These are phyloP conservation scores for Anser cygnoides DNA, from an alignment of 2,113 vertebrate genomes.

Conservation along the genomic window DNA sequence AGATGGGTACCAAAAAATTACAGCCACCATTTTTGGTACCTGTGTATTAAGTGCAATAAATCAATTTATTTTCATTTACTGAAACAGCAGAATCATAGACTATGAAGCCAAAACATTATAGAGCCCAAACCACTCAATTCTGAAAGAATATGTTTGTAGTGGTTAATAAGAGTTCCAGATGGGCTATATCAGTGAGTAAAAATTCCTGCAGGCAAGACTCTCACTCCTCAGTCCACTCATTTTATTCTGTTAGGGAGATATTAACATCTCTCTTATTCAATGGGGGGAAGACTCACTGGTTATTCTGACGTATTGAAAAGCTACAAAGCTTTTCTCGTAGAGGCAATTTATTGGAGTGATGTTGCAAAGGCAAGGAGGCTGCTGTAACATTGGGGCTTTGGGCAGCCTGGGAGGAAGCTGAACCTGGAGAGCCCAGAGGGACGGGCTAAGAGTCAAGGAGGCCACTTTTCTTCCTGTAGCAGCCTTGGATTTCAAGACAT, in stretches of 20 bases:
- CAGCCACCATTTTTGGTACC: neutral
- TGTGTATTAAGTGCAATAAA: slow-evolving; percentile 51
- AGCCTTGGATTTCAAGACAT: neutral
- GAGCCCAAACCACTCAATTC: neutral
- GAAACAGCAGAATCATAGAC: neutral
- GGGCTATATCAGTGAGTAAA: neutral
- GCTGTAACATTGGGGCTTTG: neutral
- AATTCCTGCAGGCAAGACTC: neutral
- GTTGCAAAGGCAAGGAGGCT: neutral
- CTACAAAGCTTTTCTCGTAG: neutral
- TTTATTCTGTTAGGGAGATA: neutral
- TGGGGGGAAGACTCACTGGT: no score
- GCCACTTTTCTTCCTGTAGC: neutral
- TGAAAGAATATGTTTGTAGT: neutral
- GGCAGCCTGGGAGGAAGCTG: neutral
- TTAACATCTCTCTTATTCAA: neutral
- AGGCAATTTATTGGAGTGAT: neutral
- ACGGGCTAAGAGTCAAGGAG: neutral
- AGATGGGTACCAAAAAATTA: slow-evolving; percentile 40
- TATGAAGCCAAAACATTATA: neutral
- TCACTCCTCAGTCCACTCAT: neutral
- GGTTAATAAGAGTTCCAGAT: neutral
- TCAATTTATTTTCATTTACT: slow-evolving; percentile 42
- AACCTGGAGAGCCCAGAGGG: neutral
- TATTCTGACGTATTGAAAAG: neutral